These are phyloP conservation scores for Crax fasciolata DNA, from an alignment of 2,797 vertebrate genomes.

Conservation along the genomic window DNA sequence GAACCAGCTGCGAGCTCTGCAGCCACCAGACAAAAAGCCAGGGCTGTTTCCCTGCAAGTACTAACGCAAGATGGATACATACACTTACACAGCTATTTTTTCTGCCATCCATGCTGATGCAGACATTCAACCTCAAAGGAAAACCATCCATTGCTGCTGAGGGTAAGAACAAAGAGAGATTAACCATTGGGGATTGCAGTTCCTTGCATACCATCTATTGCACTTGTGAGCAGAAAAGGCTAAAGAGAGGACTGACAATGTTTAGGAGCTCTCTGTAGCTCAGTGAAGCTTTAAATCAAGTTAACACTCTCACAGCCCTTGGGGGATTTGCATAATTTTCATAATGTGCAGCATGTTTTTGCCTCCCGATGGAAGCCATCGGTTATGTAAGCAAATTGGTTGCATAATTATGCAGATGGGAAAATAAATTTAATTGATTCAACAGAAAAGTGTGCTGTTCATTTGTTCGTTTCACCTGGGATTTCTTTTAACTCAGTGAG, in stretches of 20 bases:
- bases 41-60: neutral
- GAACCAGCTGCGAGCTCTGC: fast-evolving
- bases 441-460: neutral
- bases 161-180: neutral
- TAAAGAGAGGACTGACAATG: neutral
- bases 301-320: neutral
- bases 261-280: neutral
- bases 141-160: neutral
- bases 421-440: constrained; percentile 29
- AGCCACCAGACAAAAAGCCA: neutral
- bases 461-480: neutral
- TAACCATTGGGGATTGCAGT: neutral
- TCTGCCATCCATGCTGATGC: neutral
- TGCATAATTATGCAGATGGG: constrained; percentile 19
- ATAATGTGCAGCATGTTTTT: neutral
- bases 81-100: fast-evolving
- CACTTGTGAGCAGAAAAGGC: neutral
- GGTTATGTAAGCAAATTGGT: constrained; percentile 33
- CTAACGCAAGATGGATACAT: neutral
- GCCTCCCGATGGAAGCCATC: neutral
- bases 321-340: constrained; percentile 15
- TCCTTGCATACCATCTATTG: neutral
- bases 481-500: neutral
- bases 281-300: constrained; percentile 40
- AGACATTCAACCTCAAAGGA: neutral